Percentiles rank a stretch among this genome's conserved stretches.
Evolutionary conservation across 2,797 vertebrate species (phyloP).

Genomic region (Aplochiton taeniatus): DNA sequence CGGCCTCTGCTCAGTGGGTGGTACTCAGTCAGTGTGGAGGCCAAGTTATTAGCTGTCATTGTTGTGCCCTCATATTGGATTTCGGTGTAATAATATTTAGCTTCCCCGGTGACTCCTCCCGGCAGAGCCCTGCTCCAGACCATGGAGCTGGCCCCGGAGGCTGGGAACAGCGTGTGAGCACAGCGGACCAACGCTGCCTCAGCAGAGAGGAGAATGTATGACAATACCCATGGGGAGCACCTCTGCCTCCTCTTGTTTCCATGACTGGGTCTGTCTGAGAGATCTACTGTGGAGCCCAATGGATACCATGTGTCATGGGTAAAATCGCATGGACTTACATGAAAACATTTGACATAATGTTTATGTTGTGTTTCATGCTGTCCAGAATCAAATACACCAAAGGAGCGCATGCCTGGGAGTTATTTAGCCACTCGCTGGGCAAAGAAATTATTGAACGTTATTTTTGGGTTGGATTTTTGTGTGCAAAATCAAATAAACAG

Average conservation of each 20-base stretch:
- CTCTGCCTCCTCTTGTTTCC: slow-evolving; percentile 45
- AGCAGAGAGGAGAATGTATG: slow-evolving; percentile 54
- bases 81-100: slow-evolving; percentile 74
- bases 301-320: too few relatives aligned
- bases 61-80: slow-evolving; percentile 69
- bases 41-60: slow-evolving; percentile 69
- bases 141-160: slow-evolving; percentile 45
- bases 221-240: slow-evolving; percentile 52
- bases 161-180: slow-evolving; percentile 57
- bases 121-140: slow-evolving; percentile 49
- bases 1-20: slow-evolving; percentile 61
- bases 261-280: slow-evolving; percentile 42
- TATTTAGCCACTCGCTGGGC: too few relatives aligned
- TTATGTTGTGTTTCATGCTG: too few relatives aligned
- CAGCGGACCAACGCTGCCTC: slow-evolving; percentile 49
- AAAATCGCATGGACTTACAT: too few relatives aligned
- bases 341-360: too few relatives aligned
- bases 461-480: too few relatives aligned
- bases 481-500: too few relatives aligned
- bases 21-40: slow-evolving; percentile 48
- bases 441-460: too few relatives aligned
- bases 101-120: slow-evolving; percentile 59
- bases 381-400: too few relatives aligned
- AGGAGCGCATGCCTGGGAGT: too few relatives aligned
- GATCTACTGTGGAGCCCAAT: slow-evolving; percentile 39